phyloP scores from a whole-genome alignment of 2,888 invertebrate species.

The Thera britannica region DNA sequence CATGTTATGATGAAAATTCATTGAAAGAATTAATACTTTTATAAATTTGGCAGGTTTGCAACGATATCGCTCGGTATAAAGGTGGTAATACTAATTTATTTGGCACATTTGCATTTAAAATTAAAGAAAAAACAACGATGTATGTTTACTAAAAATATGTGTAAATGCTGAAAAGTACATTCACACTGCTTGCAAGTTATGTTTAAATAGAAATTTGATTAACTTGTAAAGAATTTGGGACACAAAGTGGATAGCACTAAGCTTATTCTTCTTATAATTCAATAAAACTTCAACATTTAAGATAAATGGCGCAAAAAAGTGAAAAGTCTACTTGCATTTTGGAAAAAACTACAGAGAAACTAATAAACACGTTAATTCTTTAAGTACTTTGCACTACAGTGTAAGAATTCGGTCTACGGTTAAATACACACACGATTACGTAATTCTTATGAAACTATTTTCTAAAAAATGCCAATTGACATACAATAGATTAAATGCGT shows the following conservation, averaged over 20 bases:
- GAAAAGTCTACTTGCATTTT: conserved; percentile 1
- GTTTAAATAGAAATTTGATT: neutral
- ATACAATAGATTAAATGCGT: neutral
- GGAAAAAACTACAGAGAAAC: neutral
- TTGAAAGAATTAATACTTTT: neutral
- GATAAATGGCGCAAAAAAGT: conserved; percentile 4
- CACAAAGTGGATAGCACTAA: neutral
- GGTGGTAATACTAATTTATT: conserved; percentile 12
- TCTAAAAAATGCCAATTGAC: conserved; percentile 12
- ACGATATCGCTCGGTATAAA: neutral
- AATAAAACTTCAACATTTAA: neutral
- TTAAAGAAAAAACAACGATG: neutral
- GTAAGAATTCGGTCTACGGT: conserved; percentile 18
- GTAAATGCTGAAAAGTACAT: neutral
- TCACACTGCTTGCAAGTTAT: neutral
- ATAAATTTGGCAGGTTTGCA: neutral
- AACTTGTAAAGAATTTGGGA: neutral
- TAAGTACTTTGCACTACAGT: conserved; percentile 16
- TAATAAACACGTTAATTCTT: conserved; percentile 1
- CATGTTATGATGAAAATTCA: neutral
- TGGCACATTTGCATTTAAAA: conserved; percentile 11
- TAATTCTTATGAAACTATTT: neutral
- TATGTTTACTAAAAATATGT: neutral
- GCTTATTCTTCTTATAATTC: neutral
- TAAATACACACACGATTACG: conserved; percentile 7